Base-by-base conservation (phyloP, 2,113 vertebrate genomes). In the Melospiza georgiana region DNA sequence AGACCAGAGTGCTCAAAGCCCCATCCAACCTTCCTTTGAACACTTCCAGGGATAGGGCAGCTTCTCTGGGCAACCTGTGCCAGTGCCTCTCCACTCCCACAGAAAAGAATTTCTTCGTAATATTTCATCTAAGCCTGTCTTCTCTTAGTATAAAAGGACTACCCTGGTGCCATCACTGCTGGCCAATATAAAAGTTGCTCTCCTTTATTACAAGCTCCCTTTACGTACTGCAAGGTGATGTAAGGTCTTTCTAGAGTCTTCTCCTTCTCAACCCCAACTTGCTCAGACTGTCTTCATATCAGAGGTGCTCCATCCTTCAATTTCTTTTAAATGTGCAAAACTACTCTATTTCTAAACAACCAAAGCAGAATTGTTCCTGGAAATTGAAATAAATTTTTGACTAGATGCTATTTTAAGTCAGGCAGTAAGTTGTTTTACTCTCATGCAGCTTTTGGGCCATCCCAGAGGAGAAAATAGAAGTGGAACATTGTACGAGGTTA, bases 401-500 rank as follows among this genome's bases (percentile, higher is more conserved):
- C 35, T 27, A 66, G 12, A 46, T 37, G 17, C 30, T 74, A 25
- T 66, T 61, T 85, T 62, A 55, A 82, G 31, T 39, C 37, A 39
- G 37, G 37, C 37, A 39, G 37, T 55, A 77, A 79, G 4, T 25
- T 92, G 30, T 41, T 76, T 52, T n/a, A 16, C 48, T 59, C 24
- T 77, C 67, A 1, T 65, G 71, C 58, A 83, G 81, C 54, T 95
- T 74, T 69, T 87, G 89, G 81, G 58, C 69, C 84, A 95, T 2
- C 61, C 71, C 80, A 44, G 71, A 90, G 68, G 69, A 89, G 73
- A 91, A 94, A 94, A 95, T 8, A 93, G 89, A 93, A 94, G 66
- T 44, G 61, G 95, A 90, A 73, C 62, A 41, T 77, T 81, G 62
- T 84, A 21, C 0, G 55, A 93, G 89, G 90, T 91, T 97, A 96